Base-by-base conservation (phyloP, 2,888 invertebrate species). In the Gnatocerus cornutus region DNA sequence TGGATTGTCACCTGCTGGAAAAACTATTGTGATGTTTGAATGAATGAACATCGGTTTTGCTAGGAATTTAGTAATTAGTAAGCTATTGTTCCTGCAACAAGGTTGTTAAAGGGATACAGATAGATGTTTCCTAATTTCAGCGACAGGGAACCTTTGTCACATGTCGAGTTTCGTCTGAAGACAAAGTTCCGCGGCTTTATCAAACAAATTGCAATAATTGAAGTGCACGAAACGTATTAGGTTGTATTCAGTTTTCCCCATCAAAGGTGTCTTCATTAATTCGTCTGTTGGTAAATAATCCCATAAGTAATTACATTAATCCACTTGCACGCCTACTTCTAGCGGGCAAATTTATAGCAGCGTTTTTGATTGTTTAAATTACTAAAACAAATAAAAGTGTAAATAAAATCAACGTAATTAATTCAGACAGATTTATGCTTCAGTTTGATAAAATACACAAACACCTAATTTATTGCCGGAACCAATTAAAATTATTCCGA, bases 401-500 rank as follows among this genome's bases (percentile, higher is more conserved):
- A 48, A 68, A 68, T 55, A 52, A 68, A 68, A 62, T 68, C 41
- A 53, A 6, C 61, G 56, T 56, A 68, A 68, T 68, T 68, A 53
- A 68, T 68, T 68, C 62, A 37, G 21, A 48, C 14, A 52, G 62
- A 68, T 68, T 68, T 68, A 68, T 68, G 61, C 50, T 33, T 61
- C 59, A 37, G 55, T 68, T 68, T 62, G 62, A 68, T 62, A 62
- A 68, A 61, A 68, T 55, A 68, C 62, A 62, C 59, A 62, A 62
- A 53, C 48, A 37, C 53, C 55, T 68, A 62, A 68, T 68, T 68
- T 68, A 68, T 68, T 48, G 62, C 46, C 29, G 46, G 39, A 48
- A 55, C 62, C 68, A 68, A 68, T 68, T 68, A 68, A 68, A 59
- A 62, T 68, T 45, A 68, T 55, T 61, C 61, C 37, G 46, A 61